phyloP scores from a whole-genome alignment of 2,113 vertebrate species.

The Triplophysa dalaica region DNA sequence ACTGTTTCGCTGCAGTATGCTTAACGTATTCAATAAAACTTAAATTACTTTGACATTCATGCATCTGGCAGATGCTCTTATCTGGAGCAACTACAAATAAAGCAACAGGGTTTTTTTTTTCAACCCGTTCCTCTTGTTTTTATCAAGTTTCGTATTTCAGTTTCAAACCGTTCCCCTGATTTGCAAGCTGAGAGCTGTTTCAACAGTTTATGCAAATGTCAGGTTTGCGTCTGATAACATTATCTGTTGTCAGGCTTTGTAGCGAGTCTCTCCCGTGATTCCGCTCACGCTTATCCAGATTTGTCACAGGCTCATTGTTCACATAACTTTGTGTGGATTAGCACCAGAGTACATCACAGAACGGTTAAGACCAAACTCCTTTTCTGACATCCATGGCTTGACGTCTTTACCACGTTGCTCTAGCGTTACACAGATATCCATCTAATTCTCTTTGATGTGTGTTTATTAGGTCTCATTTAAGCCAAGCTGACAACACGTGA shows the following conservation, averaged over 20 bases:
- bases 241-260: slow-evolving; percentile 38
- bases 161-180: neutral
- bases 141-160: slow-evolving; percentile 9
- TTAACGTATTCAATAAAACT: neutral
- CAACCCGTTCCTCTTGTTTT: neutral
- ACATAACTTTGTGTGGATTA: slow-evolving; percentile 30
- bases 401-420: neutral
- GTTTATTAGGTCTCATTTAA: no score
- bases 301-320: slow-evolving; percentile 33
- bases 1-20: neutral
- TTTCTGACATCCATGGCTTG: no score
- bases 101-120: neutral
- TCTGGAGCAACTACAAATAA: no score
- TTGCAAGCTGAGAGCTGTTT: slow-evolving; percentile 14
- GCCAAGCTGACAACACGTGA: no score
- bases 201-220: slow-evolving; percentile 32
- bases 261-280: slow-evolving; percentile 27
- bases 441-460: neutral
- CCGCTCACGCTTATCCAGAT: slow-evolving; percentile 32
- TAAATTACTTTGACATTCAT: neutral
- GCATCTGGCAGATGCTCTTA: no score
- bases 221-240: slow-evolving; percentile 30
- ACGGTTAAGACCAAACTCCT: neutral
- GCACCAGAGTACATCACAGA: neutral
- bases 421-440: neutral